phyloP scores from a whole-genome alignment of 2,888 invertebrate genomes.

The Cartodere bifasciata region DNA sequence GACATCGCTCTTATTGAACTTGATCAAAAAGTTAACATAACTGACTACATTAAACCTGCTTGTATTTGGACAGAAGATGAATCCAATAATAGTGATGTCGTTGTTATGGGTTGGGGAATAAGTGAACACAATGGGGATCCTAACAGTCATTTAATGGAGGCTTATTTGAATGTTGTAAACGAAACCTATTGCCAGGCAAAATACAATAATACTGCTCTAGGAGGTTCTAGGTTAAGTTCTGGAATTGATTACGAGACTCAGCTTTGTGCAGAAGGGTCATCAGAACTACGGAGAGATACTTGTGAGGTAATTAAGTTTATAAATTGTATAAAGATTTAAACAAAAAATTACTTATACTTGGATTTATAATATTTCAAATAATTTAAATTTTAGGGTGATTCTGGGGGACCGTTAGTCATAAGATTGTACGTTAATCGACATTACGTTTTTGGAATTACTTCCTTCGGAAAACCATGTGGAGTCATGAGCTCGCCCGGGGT shows the following conservation, averaged over 20 bases:
- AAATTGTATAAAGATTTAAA: too few relatives aligned
- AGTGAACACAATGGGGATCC: conserved; percentile 12
- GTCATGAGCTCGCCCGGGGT: conserved; percentile 52
- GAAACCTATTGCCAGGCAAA: too few relatives aligned
- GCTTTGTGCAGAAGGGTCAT: too few relatives aligned
- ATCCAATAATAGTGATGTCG: conserved; percentile 5
- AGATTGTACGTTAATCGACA: too few relatives aligned
- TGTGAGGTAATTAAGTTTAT: too few relatives aligned
- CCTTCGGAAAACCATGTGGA: conserved; percentile 37
- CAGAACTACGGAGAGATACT: too few relatives aligned
- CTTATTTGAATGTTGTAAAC: conserved; percentile 11
- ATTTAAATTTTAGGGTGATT: conserved; percentile 9
- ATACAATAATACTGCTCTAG: too few relatives aligned
- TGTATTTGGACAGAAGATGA: conserved; percentile 25
- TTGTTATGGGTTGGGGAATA: conserved; percentile 21
- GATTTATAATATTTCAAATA: too few relatives aligned
- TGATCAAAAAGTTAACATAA: conserved; percentile 25
- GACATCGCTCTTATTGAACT: conserved; percentile 36
- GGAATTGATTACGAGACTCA: too few relatives aligned
- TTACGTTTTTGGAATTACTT: conserved; percentile 39
- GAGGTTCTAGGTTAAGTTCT: too few relatives aligned
- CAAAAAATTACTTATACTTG: too few relatives aligned
- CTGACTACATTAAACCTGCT: conserved; percentile 30
- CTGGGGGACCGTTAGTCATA: conserved; percentile 9
- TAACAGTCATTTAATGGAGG: conserved; percentile 17